phyloP scores from a whole-genome alignment of 2,888 invertebrate genomes.

The Caenorhabditis zanzibari region DNA sequence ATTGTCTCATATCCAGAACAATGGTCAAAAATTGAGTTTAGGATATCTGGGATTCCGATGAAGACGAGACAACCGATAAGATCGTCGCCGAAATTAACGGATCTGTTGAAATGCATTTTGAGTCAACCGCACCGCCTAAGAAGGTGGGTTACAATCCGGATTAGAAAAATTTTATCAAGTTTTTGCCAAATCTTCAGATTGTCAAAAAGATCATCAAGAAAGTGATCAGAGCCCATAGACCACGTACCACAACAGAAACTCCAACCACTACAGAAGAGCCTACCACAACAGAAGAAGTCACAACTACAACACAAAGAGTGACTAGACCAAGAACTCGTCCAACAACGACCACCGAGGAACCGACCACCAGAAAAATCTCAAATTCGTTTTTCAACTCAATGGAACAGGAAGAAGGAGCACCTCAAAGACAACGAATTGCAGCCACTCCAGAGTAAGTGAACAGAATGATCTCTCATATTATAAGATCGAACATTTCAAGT shows the following conservation, averaged over 20 bases:
- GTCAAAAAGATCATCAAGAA: constrained; percentile 68
- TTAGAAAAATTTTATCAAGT: not conserved
- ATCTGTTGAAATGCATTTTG: constrained; percentile 62
- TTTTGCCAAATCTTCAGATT: constrained; percentile 34
- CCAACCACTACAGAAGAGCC: constrained; percentile 42
- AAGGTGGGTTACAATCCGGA: constrained; percentile 32
- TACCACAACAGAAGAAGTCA: constrained; percentile 26
- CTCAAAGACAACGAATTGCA: constrained; percentile 3
- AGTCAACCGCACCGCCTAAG: constrained; percentile 60
- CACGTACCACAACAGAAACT: constrained; percentile 40
- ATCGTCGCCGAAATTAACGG: constrained; percentile 63
- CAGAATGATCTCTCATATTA: not conserved
- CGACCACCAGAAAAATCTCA: constrained; percentile 45
- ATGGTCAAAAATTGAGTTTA: constrained; percentile 33
- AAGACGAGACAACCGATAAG: constrained; percentile 58
- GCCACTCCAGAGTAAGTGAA: constrained; percentile 31
- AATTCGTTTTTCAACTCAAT: constrained; percentile 59
- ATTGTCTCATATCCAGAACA: not conserved
- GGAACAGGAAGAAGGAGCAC: constrained; percentile 23
- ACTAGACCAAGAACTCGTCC: constrained; percentile 21
- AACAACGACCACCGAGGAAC: constrained; percentile 34
- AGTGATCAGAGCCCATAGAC: constrained; percentile 57
- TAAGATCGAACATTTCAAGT: not conserved
- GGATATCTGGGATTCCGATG: constrained; percentile 68
- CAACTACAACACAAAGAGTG: constrained; percentile 27